Evolutionary conservation across 1,140 invertebrate species (phyloP).

Genomic region (Carcinoscorpius rotundicauda): DNA sequence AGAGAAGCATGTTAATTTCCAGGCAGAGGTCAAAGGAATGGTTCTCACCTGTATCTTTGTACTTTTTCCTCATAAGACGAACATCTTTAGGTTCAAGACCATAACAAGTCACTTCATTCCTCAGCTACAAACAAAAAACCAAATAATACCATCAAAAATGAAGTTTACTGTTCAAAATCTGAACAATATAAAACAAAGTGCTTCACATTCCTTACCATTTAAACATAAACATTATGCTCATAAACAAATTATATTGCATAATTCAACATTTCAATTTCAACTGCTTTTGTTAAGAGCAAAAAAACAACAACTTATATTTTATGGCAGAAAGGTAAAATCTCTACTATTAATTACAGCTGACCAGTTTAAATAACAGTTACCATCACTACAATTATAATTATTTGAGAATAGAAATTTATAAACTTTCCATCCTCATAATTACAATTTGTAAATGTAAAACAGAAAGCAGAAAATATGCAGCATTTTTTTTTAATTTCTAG

Average conservation of each 20-base stretch:
- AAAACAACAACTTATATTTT: too few species aligned
- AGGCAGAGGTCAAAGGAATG: constrained; percentile 1
- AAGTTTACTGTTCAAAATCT: not conserved
- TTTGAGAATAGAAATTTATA: too few species aligned
- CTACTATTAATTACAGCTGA: too few species aligned
- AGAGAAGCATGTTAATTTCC: not conserved
- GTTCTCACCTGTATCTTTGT: constrained; percentile 60
- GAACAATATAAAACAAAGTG: not conserved
- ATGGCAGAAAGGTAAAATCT: too few species aligned
- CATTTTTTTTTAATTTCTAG: too few species aligned
- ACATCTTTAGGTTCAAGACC: constrained; percentile 69
- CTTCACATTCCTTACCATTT: not conserved
- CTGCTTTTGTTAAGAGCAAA: not conserved
- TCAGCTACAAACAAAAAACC: constrained; percentile 41
- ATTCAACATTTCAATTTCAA: not conserved
- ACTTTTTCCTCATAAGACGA: constrained; percentile 56
- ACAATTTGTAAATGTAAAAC: too few species aligned
- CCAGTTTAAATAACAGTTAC: too few species aligned
- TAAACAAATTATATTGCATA: not conserved
- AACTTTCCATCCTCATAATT: too few species aligned
- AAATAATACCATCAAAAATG: too few species aligned
- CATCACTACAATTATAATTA: too few species aligned
- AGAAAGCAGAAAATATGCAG: too few species aligned
- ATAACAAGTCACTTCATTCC: constrained; percentile 45
- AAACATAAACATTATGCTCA: not conserved